These are phyloP conservation scores for Ophion obscuratus DNA, from an alignment of 2,888 invertebrate genomes.

Conservation along the genomic window DNA sequence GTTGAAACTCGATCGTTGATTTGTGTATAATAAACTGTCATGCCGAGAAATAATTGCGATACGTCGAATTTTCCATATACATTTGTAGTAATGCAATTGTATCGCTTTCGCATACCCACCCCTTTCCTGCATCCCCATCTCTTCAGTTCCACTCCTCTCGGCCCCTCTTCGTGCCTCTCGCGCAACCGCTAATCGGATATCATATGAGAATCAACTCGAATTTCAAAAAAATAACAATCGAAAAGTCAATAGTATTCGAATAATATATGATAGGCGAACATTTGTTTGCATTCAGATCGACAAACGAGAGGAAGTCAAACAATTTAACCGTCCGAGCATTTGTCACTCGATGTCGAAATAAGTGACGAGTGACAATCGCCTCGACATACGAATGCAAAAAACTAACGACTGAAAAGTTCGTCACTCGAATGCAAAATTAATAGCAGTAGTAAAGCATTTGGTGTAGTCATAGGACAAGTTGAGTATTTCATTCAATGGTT, in stretches of 20 bases:
- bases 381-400: background rate
- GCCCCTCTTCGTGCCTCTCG: background rate
- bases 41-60: background rate
- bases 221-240: background rate
- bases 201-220: background rate
- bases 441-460: background rate
- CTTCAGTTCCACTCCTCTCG: background rate
- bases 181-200: background rate
- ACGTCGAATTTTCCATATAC: background rate
- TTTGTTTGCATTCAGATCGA: background rate
- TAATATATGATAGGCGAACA: background rate
- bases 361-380: background rate
- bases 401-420: background rate
- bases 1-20: background rate
- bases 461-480: no score
- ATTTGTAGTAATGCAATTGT: background rate
- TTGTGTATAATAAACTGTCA: constrained; percentile 2
- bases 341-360: background rate
- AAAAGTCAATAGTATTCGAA: background rate
- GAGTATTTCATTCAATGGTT: no score
- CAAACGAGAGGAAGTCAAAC: background rate
- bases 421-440: background rate
- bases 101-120: background rate
- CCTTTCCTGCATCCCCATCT: background rate
- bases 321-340: background rate